These are phyloP conservation scores for Cydia pomonella DNA, from an alignment of 1,140 invertebrate species.

Conservation along the genomic window DNA sequence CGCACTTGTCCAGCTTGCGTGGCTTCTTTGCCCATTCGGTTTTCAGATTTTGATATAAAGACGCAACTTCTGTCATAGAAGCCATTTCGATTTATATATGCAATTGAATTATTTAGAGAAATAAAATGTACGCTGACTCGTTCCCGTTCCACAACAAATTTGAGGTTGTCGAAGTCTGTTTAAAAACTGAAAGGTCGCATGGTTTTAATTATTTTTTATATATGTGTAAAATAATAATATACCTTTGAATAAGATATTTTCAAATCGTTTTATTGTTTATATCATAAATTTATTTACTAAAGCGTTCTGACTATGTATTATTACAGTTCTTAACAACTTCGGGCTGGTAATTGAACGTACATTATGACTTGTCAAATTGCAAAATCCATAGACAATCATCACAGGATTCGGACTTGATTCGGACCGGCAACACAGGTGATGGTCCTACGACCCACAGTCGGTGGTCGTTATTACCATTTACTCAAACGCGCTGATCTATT, in stretches of 20 bases:
- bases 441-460: too few species aligned
- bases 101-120: slow-evolving; percentile 10
- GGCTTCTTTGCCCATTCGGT: slow-evolving; percentile 87
- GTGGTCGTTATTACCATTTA: neutral
- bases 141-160: slow-evolving; percentile 17
- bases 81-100: slow-evolving; percentile 76
- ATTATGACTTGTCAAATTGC: slow-evolving; percentile 25
- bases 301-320: neutral
- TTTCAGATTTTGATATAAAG: slow-evolving; percentile 87
- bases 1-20: slow-evolving; percentile 86
- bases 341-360: slow-evolving; percentile 1
- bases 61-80: slow-evolving; percentile 84
- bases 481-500: neutral
- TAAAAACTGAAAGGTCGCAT: neutral
- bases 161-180: slow-evolving; percentile 14
- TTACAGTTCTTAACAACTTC: neutral
- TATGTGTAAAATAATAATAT: too few species aligned
- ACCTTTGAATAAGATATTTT: too few species aligned
- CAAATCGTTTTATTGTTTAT: too few species aligned
- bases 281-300: neutral
- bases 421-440: neutral
- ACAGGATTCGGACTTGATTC: too few species aligned
- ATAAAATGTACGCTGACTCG: neutral
- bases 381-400: slow-evolving; percentile 17
- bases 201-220: too few species aligned